These are phyloP conservation scores for Tryphoninae sp. DNA, from an alignment of 2,888 invertebrate species.

Conservation along the genomic window DNA sequence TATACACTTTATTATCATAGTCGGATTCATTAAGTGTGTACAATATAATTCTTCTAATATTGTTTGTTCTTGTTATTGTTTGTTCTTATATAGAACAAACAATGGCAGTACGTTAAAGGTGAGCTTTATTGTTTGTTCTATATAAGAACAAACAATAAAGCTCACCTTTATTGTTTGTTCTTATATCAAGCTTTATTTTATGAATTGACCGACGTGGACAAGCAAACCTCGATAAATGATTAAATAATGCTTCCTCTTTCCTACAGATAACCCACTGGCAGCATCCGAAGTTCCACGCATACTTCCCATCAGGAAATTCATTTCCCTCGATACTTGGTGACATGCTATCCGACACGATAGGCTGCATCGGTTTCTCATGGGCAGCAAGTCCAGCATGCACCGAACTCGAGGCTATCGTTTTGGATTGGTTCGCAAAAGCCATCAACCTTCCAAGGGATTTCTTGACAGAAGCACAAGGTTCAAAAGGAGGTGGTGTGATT, in stretches of 20 bases:
- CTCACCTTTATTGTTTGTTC: too few species aligned
- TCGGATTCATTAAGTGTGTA: too few species aligned
- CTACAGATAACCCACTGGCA: constrained; percentile 95
- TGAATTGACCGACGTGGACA: neutral
- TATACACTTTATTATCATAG: too few species aligned
- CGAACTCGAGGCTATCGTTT: constrained; percentile 91
- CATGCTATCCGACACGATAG: constrained; percentile 97
- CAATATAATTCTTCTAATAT: too few species aligned
- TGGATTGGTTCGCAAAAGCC: constrained; percentile 91
- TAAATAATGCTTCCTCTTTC: neutral
- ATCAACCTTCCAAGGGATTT: constrained; percentile 89
- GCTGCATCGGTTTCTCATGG: constrained; percentile 99
- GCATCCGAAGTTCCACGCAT: constrained; percentile 99
- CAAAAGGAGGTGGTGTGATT: constrained; percentile 90
- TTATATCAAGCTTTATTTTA: too few species aligned
- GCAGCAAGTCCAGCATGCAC: constrained; percentile 93
- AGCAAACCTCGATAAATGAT: neutral
- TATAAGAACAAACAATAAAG: too few species aligned
- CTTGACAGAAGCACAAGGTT: constrained; percentile 82
- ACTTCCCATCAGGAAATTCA: constrained; percentile 98
- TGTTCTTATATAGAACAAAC: too few species aligned
- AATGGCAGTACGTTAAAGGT: too few species aligned
- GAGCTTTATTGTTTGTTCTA: too few species aligned
- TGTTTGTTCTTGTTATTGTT: too few species aligned
- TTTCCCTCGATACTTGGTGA: constrained; percentile 98